phyloP scores from a whole-genome alignment of 2,113 vertebrate genomes.

The Meriones unguiculatus region DNA sequence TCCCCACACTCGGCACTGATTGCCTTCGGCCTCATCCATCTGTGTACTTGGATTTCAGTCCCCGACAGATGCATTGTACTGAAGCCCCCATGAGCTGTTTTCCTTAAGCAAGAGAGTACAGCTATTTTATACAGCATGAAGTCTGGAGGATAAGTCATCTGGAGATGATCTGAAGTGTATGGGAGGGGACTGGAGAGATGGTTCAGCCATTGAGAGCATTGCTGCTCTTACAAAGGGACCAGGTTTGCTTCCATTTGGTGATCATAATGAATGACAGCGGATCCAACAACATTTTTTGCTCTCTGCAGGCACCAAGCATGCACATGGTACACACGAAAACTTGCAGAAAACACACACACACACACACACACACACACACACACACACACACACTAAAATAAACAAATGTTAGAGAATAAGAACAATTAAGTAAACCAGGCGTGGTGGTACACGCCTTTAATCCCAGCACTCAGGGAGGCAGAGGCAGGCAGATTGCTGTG shows the following conservation, averaged over 20 bases:
- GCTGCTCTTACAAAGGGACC: not conserved
- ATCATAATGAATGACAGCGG: not conserved
- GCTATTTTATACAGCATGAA: no score
- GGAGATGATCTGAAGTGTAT: not conserved
- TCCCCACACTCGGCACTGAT: no score
- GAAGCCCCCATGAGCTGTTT: not conserved
- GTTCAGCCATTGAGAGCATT: not conserved
- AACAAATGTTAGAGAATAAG: not conserved
- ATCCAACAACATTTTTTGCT: not conserved
- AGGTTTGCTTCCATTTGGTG: not conserved
- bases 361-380: not conserved
- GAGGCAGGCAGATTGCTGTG: no score
- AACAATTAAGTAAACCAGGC: no score
- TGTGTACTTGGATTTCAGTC: not conserved
- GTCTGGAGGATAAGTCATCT: not conserved
- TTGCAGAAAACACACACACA: not conserved
- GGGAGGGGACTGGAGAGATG: not conserved
- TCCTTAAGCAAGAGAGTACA: not conserved
- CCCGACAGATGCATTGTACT: accelerated
- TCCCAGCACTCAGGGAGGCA: no score
- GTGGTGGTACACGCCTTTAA: no score
- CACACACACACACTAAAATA: not conserved
- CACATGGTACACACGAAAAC: not conserved
- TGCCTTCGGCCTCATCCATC: not conserved
- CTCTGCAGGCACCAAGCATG: no score